A percentile compares a stretch with the other conserved stretches of the same genome.
phyloP scores from a whole-genome alignment of 1,140 invertebrate species.

The Oscheius sp. region DNA sequence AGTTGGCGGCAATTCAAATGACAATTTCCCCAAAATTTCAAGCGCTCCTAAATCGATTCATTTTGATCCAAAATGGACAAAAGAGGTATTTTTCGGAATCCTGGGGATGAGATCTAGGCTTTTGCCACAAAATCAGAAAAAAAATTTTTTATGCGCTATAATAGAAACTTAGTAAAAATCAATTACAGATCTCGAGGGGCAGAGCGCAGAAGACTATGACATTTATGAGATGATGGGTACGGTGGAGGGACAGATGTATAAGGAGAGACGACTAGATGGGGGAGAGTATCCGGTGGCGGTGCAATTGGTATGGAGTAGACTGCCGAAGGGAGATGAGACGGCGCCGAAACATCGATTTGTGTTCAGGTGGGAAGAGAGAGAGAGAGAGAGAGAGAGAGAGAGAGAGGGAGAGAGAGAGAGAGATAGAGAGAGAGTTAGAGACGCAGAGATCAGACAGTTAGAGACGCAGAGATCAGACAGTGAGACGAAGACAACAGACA shows the following conservation, averaged over 20 bases:
- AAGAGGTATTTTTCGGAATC: no score
- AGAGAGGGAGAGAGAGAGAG: no score
- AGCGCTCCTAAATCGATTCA: no score
- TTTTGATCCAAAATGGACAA: no score
- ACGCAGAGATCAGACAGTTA: no score
- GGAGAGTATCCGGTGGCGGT: constrained; percentile 84
- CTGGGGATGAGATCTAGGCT: no score
- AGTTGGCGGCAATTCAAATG: no score
- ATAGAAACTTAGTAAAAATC: constrained; percentile 28
- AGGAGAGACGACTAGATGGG: constrained; percentile 77
- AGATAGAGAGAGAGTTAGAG: no score
- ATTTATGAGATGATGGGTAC: constrained; percentile 74
- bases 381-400: constrained; percentile 14
- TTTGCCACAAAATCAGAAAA: no score
- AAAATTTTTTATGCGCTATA: background rate
- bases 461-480: constrained; percentile 69
- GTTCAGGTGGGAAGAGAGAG: constrained; percentile 27
- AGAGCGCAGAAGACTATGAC: constrained; percentile 51
- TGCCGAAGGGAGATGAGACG: constrained; percentile 26
- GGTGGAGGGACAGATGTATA: constrained; percentile 54
- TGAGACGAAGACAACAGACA: constrained; percentile 67
- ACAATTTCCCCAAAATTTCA: no score
- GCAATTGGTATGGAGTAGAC: constrained; percentile 86
- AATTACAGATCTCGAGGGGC: constrained; percentile 42
- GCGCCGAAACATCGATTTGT: constrained; percentile 54